A percentile compares a stretch with the other conserved stretches of the same genome.
Conservation (phyloP, 2,797 vertebrate genomes). For the Pogoniulus pusillus region DNA sequence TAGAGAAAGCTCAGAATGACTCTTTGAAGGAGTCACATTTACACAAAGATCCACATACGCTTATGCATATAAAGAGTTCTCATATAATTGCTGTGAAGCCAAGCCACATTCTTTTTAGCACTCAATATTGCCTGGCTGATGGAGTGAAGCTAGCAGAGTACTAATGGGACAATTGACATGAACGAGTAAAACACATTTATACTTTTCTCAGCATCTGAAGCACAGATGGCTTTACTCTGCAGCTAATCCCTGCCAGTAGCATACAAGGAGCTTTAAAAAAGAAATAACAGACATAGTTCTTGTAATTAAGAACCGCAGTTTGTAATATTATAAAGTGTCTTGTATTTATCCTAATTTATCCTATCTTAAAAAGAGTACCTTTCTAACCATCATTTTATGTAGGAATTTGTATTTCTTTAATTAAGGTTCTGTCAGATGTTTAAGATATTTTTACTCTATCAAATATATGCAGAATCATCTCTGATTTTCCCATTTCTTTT, state of each 20-base stretch:
- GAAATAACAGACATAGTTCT: background rate
- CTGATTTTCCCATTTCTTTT: background rate
- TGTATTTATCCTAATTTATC: background rate
- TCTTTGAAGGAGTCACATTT: background rate
- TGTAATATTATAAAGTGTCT: background rate
- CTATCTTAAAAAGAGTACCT: background rate
- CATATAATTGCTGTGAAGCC: background rate
- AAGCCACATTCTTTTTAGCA: background rate
- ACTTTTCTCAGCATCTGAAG: background rate
- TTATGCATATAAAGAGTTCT: background rate
- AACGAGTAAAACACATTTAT: background rate
- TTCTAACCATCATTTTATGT: background rate
- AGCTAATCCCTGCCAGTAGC: background rate
- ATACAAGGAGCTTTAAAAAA: conserved; percentile 2
- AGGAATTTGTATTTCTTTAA: background rate
- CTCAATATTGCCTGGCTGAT: background rate
- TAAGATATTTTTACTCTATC: background rate
- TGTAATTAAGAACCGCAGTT: background rate
- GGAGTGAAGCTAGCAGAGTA: background rate
- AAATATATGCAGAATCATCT: background rate
- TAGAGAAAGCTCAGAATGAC: background rate
- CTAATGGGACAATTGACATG: conserved; percentile 18
- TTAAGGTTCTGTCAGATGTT: background rate
- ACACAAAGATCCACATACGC: background rate
- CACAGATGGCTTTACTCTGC: conserved; percentile 18